Evolutionary conservation across 2,797 vertebrate species (phyloP).

Genomic region (Todus mexicanus): DNA sequence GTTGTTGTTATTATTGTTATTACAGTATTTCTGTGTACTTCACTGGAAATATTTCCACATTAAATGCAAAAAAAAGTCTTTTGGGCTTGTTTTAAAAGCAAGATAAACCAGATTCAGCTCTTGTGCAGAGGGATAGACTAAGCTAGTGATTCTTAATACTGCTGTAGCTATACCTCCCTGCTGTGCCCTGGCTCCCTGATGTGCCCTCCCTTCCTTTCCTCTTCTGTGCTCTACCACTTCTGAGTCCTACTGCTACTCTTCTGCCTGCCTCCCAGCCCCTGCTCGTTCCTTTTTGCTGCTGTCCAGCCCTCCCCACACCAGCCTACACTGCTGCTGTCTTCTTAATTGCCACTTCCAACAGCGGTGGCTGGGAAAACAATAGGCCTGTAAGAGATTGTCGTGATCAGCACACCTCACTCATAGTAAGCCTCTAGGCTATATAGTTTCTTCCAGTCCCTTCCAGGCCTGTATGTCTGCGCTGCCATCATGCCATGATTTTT

Average conservation of each 20-base stretch:
- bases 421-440: neutral
- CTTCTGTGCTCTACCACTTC: neutral
- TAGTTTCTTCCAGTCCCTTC: neutral
- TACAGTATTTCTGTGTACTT: neutral
- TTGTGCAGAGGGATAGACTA: neutral
- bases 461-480: neutral
- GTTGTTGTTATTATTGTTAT: neutral
- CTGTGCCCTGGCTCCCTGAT: too few relatives aligned
- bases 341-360: neutral
- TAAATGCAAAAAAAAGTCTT: neutral
- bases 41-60: neutral
- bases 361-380: neutral
- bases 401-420: neutral
- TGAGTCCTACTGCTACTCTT: neutral
- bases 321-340: neutral
- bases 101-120: neutral
- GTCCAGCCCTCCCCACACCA: neutral
- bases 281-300: neutral
- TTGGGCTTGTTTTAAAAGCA: neutral
- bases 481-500: neutral
- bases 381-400: rapidly evolving
- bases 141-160: neutral
- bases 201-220: too few relatives aligned
- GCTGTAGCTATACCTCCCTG: neutral
- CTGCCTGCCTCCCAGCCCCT: neutral